Evolutionary conservation across 64 coral and sea anemone genomes (phyloP).

Genomic region (Cladopsammia gracilis): DNA sequence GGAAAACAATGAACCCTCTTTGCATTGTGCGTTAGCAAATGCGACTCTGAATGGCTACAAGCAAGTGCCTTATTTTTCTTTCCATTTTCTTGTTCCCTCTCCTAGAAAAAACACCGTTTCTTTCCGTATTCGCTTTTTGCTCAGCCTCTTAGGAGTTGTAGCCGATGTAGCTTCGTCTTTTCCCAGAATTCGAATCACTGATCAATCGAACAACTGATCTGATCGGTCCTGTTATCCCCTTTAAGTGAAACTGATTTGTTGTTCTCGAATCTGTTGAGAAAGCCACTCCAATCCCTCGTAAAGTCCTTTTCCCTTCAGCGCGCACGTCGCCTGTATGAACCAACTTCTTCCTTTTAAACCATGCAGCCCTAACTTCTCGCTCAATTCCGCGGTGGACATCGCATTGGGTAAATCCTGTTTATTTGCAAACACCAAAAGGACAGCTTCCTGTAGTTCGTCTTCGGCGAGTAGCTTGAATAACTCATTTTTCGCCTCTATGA

Average conservation of each 20-base stretch:
- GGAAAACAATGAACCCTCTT: neutral
- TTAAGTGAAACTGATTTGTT: slow-evolving; percentile 57
- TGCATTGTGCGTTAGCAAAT: neutral
- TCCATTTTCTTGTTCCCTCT: neutral
- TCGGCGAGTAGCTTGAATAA: slow-evolving; percentile 89
- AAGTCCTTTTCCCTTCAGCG: slow-evolving; percentile 93
- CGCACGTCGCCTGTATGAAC: slow-evolving; percentile 95
- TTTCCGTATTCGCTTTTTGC: neutral
- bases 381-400: slow-evolving; percentile 86
- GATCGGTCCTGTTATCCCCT: neutral
- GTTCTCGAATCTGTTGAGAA: slow-evolving; percentile 82
- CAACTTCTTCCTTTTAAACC: slow-evolving; percentile 87
- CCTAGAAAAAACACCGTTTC: neutral
- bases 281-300: slow-evolving; percentile 97
- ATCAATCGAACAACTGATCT: slow-evolving; percentile 16
- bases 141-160: neutral
- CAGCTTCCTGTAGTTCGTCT: slow-evolving; percentile 93
- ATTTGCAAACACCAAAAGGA: slow-evolving; percentile 96
- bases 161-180: neutral
- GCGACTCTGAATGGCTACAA: neutral
- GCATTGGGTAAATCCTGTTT: slow-evolving; percentile 93
- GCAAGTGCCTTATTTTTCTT: neutral
- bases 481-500: slow-evolving; percentile 93
- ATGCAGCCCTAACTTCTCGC: slow-evolving; percentile 87
- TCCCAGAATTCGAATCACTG: neutral